Conservation (phyloP, 2,797 vertebrate genomes). For the Apodemus agrarius region DNA sequence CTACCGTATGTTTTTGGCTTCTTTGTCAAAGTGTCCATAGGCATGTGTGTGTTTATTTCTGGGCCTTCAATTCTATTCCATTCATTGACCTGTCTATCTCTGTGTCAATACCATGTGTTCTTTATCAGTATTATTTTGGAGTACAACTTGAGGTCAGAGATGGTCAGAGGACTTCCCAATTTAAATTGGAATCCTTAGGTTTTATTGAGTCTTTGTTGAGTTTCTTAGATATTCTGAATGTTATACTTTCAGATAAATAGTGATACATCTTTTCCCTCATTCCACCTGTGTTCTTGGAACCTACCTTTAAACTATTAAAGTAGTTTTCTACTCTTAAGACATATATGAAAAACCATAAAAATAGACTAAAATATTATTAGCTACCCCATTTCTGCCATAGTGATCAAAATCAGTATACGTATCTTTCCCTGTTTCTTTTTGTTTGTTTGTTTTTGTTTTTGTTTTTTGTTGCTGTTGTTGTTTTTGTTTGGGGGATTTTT, state of each 20-base stretch:
- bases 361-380: not conserved
- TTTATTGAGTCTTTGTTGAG: not conserved
- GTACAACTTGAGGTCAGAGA: not conserved
- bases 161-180: not conserved
- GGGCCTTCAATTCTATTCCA: not conserved
- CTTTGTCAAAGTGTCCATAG: not conserved
- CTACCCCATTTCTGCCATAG: not conserved
- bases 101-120: not conserved
- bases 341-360: not conserved
- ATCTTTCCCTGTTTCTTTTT: too few species aligned
- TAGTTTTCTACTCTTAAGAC: not conserved
- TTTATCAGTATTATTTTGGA: not conserved
- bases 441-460: too few species aligned
- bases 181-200: not conserved
- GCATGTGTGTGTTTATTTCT: not conserved
- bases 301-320: not conserved
- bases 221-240: not conserved
- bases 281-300: too few species aligned
- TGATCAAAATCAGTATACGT: not conserved
- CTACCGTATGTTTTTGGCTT: not conserved
- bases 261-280: not conserved
- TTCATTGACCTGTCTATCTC: not conserved
- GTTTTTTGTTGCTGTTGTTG: too few species aligned
- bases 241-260: not conserved
- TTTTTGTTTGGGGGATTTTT: too few species aligned